Evolutionary conservation across 2,113 vertebrate species (phyloP).

Genomic region (Semicossyphus pulcher): DNA sequence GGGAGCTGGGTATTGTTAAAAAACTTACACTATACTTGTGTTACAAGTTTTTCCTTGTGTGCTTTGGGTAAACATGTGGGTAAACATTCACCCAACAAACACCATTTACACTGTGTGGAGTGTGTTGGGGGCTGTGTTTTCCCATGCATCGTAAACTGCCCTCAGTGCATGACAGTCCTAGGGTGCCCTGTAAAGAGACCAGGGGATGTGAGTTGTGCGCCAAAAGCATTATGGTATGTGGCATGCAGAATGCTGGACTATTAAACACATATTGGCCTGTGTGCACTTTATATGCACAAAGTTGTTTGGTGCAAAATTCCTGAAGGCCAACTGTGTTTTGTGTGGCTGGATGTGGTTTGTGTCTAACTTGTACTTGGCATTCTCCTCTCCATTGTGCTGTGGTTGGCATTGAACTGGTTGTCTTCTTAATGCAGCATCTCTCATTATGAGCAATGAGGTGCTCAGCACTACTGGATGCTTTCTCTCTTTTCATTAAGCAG

Average conservation of each 20-base stretch:
- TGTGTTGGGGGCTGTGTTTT: slow-evolving; percentile 34
- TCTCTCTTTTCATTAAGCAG: background rate
- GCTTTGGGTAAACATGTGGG: too few species aligned
- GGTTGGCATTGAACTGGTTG: background rate
- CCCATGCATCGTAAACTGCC: slow-evolving; percentile 61
- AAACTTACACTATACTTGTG: background rate
- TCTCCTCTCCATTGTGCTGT: background rate
- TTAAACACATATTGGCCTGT: slow-evolving; percentile 31
- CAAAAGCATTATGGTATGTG: slow-evolving; percentile 25
- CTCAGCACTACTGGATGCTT: background rate
- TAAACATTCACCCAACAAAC: too few species aligned
- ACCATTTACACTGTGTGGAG: slow-evolving; percentile 8
- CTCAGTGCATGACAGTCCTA: slow-evolving; percentile 33
- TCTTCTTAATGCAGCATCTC: background rate
- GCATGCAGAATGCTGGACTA: slow-evolving; percentile 1
- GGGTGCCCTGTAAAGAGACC: slow-evolving; percentile 57
- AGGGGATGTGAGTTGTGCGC: slow-evolving; percentile 37
- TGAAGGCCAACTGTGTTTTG: background rate
- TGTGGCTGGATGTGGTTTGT: background rate
- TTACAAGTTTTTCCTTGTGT: background rate
- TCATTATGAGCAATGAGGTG: background rate
- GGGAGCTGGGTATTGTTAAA: too few species aligned
- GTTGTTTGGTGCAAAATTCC: slow-evolving; percentile 16
- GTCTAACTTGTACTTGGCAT: background rate
- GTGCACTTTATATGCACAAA: slow-evolving; percentile 3